A percentile compares a stretch with the other conserved stretches of the same genome.
These are phyloP conservation scores for Polypterus bichir DNA, from an alignment of 2,113 vertebrate species.

Conservation along the genomic window DNA sequence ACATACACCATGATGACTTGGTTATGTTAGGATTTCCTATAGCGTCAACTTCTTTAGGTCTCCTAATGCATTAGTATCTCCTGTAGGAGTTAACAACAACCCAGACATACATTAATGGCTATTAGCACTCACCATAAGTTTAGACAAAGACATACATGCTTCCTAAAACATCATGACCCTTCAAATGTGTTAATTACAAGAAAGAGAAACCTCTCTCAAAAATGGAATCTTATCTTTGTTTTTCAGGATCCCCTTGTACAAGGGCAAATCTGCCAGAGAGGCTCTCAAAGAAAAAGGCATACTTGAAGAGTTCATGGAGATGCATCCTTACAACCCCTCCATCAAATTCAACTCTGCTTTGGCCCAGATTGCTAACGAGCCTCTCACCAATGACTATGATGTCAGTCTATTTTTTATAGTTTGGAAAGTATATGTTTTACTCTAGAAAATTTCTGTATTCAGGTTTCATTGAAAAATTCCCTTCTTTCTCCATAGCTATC, in stretches of 20 bases:
- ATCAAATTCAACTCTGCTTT: constrained; percentile 25
- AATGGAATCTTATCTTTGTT: background rate
- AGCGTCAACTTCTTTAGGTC: too few relatives aligned
- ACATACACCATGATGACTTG: too few relatives aligned
- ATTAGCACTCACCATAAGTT: too few relatives aligned
- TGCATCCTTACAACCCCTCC: constrained; percentile 17
- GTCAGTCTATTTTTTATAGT: constrained; percentile 29
- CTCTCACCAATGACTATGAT: constrained; percentile 42
- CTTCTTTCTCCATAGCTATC: background rate
- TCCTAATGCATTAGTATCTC: background rate
- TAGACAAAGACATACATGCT: too few relatives aligned
- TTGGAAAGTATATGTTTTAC: background rate
- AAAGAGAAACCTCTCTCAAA: too few relatives aligned
- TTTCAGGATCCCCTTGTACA: constrained; percentile 33
- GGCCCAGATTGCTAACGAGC: background rate
- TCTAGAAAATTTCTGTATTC: background rate
- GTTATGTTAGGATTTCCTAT: too few relatives aligned
- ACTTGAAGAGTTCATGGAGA: constrained; percentile 26
- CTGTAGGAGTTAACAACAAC: too few relatives aligned
- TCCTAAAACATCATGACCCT: too few relatives aligned
- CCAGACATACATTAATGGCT: too few relatives aligned
- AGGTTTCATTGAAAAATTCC: background rate
- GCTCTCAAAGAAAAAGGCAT: constrained; percentile 25
- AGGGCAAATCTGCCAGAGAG: constrained; percentile 30
- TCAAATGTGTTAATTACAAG: too few relatives aligned